These are phyloP conservation scores for Aquatica leii DNA, from an alignment of 2,888 invertebrate species.

Conservation along the genomic window DNA sequence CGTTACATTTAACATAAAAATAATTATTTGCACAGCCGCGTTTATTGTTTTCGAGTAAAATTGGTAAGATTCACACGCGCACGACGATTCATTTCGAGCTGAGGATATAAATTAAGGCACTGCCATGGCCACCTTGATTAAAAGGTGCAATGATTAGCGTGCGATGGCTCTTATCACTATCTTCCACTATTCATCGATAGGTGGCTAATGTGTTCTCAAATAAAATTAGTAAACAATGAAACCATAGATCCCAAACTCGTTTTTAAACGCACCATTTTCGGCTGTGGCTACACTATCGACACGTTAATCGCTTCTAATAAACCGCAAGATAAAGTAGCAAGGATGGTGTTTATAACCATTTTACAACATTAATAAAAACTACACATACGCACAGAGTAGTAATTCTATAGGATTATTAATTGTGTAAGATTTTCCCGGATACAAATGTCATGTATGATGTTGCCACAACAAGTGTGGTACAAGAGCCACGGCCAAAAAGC, in stretches of 20 bases:
- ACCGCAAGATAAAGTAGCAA: no score
- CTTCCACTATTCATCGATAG: conserved; percentile 25
- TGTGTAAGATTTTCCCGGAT: no score
- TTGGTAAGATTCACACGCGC: conserved; percentile 51
- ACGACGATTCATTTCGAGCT: conserved; percentile 52
- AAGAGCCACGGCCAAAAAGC: background rate
- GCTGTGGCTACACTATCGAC: no score
- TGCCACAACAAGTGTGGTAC: no score
- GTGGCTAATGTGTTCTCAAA: conserved; percentile 16
- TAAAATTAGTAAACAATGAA: conserved; percentile 15
- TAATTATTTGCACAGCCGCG: conserved; percentile 55
- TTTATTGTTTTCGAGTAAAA: conserved; percentile 53
- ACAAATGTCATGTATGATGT: no score
- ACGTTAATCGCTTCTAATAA: no score
- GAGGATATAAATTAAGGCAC: conserved; percentile 60
- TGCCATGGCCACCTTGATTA: conserved; percentile 59
- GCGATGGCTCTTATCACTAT: conserved; percentile 37
- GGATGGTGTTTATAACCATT: no score
- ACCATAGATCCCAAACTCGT: conserved; percentile 14
- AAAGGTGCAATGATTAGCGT: conserved; percentile 56
- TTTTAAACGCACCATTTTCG: no score
- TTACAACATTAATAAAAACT: no score
- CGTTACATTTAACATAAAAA: conserved; percentile 56
- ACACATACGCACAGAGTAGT: no score
- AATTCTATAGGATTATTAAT: no score